Evolutionary conservation across 2,888 invertebrate genomes (phyloP).

Genomic region (Parnassius mnemosyne): DNA sequence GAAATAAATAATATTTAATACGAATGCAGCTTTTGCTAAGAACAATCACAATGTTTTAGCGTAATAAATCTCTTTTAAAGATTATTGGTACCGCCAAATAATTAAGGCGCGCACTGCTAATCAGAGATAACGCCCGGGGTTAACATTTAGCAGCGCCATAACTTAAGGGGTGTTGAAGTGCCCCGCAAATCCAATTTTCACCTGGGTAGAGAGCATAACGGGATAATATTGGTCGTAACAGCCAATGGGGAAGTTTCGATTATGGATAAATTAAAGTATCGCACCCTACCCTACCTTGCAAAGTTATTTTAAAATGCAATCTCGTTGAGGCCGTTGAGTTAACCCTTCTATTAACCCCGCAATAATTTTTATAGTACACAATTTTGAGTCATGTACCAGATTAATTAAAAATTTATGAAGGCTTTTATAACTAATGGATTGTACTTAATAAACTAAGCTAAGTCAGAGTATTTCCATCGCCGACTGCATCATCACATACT

Average conservation of each 20-base stretch:
- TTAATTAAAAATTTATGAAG: too few species aligned
- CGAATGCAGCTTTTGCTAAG: too few species aligned
- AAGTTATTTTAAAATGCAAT: constrained; percentile 43
- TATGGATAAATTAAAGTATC: constrained; percentile 48
- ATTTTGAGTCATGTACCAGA: too few species aligned
- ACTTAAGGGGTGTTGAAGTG: background rate
- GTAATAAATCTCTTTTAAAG: too few species aligned
- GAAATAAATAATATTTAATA: too few species aligned
- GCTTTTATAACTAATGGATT: too few species aligned
- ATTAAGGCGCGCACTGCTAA: background rate
- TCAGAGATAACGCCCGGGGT: background rate
- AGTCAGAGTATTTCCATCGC: too few species aligned
- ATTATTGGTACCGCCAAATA: background rate
- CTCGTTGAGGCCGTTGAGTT: constrained; percentile 31
- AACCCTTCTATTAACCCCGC: background rate
- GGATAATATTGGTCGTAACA: constrained; percentile 7
- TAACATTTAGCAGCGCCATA: background rate
- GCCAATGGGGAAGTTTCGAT: constrained; percentile 24
- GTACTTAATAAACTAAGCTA: too few species aligned
- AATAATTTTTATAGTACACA: too few species aligned
- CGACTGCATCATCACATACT: too few species aligned
- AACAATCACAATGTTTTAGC: too few species aligned
- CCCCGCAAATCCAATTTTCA: constrained; percentile 12
- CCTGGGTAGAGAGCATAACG: constrained; percentile 11
- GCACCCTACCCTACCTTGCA: constrained; percentile 39